phyloP scores from a whole-genome alignment of 2,113 vertebrate species.

The Forbesichthys papilliferus region DNA sequence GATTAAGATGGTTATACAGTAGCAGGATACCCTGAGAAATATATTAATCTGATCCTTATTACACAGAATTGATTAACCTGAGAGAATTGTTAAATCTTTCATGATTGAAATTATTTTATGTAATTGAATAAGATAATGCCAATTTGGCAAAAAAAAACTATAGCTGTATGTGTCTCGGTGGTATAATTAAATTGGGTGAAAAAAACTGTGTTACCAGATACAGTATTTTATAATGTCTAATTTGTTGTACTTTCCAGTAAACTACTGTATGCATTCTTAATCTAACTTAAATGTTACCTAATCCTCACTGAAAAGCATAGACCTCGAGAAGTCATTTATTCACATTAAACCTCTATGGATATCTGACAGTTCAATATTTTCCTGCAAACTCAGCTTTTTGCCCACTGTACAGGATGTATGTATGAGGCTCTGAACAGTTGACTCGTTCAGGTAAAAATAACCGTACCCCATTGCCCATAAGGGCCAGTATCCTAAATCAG shows the following conservation, averaged over 20 bases:
- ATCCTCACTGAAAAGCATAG: constrained; percentile 10
- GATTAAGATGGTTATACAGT: neutral
- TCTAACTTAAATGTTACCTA: constrained; percentile 13
- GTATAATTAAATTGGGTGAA: neutral
- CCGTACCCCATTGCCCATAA: constrained; percentile 58
- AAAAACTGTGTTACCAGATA: neutral
- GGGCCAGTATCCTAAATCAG: constrained; percentile 27
- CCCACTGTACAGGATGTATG: constrained; percentile 39
- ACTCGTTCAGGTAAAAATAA: constrained; percentile 68
- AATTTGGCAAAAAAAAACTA: neutral
- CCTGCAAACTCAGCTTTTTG: constrained; percentile 49
- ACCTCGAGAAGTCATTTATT: constrained; percentile 41
- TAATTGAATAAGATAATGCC: neutral
- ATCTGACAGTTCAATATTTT: constrained; percentile 37
- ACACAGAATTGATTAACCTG: neutral
- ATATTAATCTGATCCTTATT: neutral
- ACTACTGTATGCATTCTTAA: constrained; percentile 4
- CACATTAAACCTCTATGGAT: constrained; percentile 29
- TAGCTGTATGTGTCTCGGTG: neutral
- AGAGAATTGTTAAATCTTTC: constrained; percentile 6
- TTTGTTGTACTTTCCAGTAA: neutral
- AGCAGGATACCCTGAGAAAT: neutral
- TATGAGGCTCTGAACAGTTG: constrained; percentile 58
- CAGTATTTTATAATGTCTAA: neutral
- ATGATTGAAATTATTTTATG: constrained; percentile 1